Base-by-base conservation (phyloP, 1,140 invertebrate species). In the Centruroides vittatus region DNA sequence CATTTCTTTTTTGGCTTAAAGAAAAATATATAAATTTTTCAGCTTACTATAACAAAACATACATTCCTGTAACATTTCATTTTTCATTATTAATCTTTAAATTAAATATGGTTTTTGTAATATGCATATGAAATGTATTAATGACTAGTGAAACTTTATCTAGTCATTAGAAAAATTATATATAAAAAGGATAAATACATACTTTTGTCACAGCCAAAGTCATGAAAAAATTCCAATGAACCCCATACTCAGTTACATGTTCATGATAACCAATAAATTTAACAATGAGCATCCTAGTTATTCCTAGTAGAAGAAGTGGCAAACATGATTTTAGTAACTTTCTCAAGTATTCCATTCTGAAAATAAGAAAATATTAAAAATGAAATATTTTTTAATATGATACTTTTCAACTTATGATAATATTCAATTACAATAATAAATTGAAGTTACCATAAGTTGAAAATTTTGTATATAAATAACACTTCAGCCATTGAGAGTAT, bases 171-270 rank as follows among this genome's bases (percentile, higher is more conserved):
- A 0, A 23, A 23, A 23, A 23, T 47, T 11, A 48, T 65, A 12
- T 0, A 0, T 13, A 55, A 61, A 23, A 13, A 64, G 53, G 0
- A 35, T 34, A 55, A 13, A 52, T 34, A 11, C 62, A 62, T 65
- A 81, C 77, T 79, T 90, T 93, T 5, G 89, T 84, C 52, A 85
- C 74, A 35, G 87, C 89, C 48, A 98, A 72, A 2, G 91, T 96
- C 61, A 95, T 84, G 71, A 97, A 98, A 72, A 98, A 98, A 73
- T 98, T 98, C 89, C 93, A 95, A 75, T 97, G 93, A 5, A 86
- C 78, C 4, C 94, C 95, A 78, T 98, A 98, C 71, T 98, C 95
- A 6, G 83, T 81, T 0, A 89, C 79, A 73, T 93, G 86, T 69
- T 87, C 83, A 59, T 91, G 85, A 74, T 98, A 98, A 60, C 87